These are phyloP conservation scores for Agapornis canus DNA, from an alignment of 2,797 vertebrate genomes.

Conservation along the genomic window DNA sequence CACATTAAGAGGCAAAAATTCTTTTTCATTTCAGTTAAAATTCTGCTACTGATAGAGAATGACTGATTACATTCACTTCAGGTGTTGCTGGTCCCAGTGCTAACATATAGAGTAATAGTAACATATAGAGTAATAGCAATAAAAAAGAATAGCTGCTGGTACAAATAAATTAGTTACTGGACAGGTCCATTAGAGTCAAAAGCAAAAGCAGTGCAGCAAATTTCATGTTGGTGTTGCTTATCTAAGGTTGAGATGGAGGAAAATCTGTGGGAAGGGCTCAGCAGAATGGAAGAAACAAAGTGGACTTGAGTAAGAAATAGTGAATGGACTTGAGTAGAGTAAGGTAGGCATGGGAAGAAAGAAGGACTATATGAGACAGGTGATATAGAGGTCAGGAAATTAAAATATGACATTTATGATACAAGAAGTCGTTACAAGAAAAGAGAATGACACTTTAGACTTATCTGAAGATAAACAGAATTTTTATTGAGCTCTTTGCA, in stretches of 20 bases:
- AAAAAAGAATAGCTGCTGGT: not conserved
- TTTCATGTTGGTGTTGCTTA: not conserved
- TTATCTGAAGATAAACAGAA: not conserved
- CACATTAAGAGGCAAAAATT: not conserved
- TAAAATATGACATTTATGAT: not conserved
- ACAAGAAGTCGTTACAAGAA: not conserved
- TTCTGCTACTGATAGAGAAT: not conserved
- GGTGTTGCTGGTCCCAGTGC: not conserved
- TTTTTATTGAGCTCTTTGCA: not conserved
- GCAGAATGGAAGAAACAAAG: not conserved
- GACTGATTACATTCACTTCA: not conserved
- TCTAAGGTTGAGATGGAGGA: not conserved
- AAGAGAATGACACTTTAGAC: not conserved
- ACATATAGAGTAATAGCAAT: not conserved
- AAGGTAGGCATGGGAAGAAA: not conserved
- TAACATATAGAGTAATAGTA: not conserved
- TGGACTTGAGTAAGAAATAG: rapidly evolving
- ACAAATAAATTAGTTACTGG: not conserved
- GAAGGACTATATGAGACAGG: not conserved
- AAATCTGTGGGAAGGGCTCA: not conserved
- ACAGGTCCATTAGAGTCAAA: not conserved
- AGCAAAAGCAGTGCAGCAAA: not conserved
- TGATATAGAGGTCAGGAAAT: not conserved
- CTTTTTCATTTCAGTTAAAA: not conserved
- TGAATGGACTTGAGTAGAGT: not conserved